These are phyloP conservation scores for Chaitophorus viminalis DNA, from an alignment of 2,888 invertebrate species.

Conservation along the genomic window DNA sequence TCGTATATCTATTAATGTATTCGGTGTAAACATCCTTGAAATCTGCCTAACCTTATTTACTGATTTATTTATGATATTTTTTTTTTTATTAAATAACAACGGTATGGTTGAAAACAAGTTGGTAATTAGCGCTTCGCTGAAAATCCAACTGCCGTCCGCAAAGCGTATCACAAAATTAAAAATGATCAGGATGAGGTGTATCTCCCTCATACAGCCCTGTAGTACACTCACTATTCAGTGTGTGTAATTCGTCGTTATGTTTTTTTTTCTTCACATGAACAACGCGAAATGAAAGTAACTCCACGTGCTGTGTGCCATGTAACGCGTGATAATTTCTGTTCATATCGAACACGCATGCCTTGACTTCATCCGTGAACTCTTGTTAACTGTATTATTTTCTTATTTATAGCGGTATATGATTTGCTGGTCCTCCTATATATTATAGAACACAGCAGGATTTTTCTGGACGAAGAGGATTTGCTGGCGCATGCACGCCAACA, in stretches of 20 bases:
- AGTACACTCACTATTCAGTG: too few relatives aligned
- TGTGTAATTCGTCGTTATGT: too few relatives aligned
- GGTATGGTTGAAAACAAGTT: slow-evolving; percentile 4
- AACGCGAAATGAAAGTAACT: slow-evolving; percentile 2
- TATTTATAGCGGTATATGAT: too few relatives aligned
- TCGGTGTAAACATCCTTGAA: slow-evolving; percentile 4
- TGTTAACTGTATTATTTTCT: not conserved
- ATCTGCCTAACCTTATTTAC: not conserved
- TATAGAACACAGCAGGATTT: too few relatives aligned
- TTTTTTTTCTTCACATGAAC: not conserved
- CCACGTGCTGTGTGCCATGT: not conserved
- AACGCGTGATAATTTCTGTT: not conserved
- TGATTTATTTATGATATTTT: not conserved
- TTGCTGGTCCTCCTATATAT: too few relatives aligned
- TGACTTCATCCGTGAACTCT: not conserved
- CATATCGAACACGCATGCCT: not conserved
- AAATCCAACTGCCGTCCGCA: not conserved
- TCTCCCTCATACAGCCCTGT: not conserved
- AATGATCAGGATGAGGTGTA: not conserved
- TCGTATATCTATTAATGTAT: not conserved
- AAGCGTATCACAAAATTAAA: not conserved
- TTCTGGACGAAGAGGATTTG: too few relatives aligned
- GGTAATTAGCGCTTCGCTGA: not conserved
- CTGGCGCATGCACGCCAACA: too few relatives aligned
- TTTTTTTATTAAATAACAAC: not conserved